These are phyloP conservation scores for Drosophila triauraria DNA, from an alignment of 1,140 invertebrate genomes.

Conservation along the genomic window DNA sequence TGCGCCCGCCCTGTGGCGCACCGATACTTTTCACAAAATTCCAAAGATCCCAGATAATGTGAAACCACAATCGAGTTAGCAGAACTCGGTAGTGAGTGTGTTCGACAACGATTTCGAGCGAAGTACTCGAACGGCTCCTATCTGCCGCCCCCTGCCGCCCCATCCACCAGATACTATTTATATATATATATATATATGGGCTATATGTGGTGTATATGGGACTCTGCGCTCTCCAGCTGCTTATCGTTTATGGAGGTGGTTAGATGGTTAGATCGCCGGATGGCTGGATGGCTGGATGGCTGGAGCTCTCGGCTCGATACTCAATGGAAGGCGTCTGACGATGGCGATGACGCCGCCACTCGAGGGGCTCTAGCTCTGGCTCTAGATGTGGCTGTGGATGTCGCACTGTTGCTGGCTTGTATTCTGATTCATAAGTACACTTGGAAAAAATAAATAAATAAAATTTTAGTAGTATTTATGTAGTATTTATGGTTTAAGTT, in stretches of 20 bases:
- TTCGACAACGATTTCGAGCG: conserved; percentile 63
- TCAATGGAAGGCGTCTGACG: conserved; percentile 62
- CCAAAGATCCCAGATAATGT: conserved; percentile 67
- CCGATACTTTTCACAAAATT: conserved; percentile 58
- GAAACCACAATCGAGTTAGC: conserved; percentile 63
- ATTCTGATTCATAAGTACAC: conserved; percentile 52
- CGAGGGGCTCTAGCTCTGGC: neutral
- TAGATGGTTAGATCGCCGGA: conserved; percentile 17
- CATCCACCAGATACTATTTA: conserved; percentile 14
- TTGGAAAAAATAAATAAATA: neutral
- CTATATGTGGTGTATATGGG: conserved; percentile 1
- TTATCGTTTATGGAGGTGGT: conserved; percentile 61
- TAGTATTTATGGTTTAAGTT: too few relatives aligned
- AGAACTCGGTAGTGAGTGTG: conserved; percentile 65
- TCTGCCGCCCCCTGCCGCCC: conserved; percentile 26
- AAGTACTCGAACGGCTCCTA: conserved; percentile 56
- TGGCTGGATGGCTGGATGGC: conserved; percentile 21
- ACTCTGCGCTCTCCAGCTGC: conserved; percentile 49
- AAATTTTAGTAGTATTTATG: too few relatives aligned
- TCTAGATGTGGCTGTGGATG: neutral
- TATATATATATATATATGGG: conserved; percentile 16
- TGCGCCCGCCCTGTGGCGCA: neutral
- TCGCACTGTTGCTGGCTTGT: conserved; percentile 5
- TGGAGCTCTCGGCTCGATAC: conserved; percentile 54
- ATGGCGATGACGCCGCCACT: conserved; percentile 46